Percentiles rank a stretch among this genome's conserved stretches.
Evolutionary conservation across 2,888 invertebrate genomes (phyloP).

Genomic region (Ariolimax columbianus): DNA sequence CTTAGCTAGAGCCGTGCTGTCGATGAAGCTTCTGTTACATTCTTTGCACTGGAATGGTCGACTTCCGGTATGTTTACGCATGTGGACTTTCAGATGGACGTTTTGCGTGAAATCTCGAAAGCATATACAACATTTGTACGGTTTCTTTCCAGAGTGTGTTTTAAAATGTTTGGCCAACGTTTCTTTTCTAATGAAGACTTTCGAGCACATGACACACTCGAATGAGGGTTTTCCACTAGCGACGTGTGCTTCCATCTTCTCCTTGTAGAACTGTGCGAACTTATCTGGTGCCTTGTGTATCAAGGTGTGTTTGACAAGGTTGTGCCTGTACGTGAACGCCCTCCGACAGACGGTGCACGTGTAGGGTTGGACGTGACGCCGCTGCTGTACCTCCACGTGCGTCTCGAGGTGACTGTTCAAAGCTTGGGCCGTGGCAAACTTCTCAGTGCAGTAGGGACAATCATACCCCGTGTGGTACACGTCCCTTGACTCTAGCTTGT

Average conservation of each 20-base stretch:
- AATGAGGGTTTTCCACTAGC: slow-evolving; percentile 53
- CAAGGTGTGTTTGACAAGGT: slow-evolving; percentile 50
- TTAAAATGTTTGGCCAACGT: slow-evolving; percentile 53
- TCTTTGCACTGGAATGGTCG: slow-evolving; percentile 54
- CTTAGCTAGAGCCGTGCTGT: slow-evolving; percentile 55
- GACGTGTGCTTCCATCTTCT: slow-evolving; percentile 49
- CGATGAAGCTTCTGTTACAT: slow-evolving; percentile 51
- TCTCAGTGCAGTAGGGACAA: slow-evolving; percentile 53
- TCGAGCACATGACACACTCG: slow-evolving; percentile 45
- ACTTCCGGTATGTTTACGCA: slow-evolving; percentile 54
- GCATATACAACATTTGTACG: slow-evolving; percentile 51
- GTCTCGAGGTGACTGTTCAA: slow-evolving; percentile 54
- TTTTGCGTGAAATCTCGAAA: slow-evolving; percentile 52
- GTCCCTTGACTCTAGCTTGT: neutral
- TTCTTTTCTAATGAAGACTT: slow-evolving; percentile 54
- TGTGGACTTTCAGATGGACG: slow-evolving; percentile 55
- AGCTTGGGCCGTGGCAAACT: slow-evolving; percentile 54
- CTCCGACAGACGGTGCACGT: slow-evolving; percentile 49
- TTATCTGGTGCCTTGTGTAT: slow-evolving; percentile 52
- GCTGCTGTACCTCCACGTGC: slow-evolving; percentile 50
- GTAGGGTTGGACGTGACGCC: slow-evolving; percentile 55
- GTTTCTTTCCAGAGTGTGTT: slow-evolving; percentile 52
- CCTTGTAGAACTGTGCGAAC: slow-evolving; percentile 46
- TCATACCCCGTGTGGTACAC: slow-evolving; percentile 49
- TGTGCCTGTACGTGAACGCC: slow-evolving; percentile 54